Percentiles rank a stretch among this genome's conserved stretches.
Evolutionary conservation across 2,888 invertebrate genomes (phyloP).

Genomic region (Formica aserva): DNA sequence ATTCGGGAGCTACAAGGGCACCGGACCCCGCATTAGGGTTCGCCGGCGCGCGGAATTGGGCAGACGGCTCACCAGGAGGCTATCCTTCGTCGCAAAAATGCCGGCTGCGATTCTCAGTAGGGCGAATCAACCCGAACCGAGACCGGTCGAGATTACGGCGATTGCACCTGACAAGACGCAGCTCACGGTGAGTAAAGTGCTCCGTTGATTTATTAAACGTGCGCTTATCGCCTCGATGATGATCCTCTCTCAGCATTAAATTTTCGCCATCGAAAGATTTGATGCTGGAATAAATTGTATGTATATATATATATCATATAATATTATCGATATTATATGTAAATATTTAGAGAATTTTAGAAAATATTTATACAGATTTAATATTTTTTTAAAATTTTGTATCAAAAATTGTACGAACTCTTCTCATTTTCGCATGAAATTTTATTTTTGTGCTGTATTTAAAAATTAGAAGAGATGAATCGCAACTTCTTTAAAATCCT

Average conservation of each 20-base stretch:
- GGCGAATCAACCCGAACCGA: slow-evolving; percentile 83
- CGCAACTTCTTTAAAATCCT: not conserved
- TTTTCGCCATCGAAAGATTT: not conserved
- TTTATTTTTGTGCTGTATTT: not conserved
- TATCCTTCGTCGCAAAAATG: slow-evolving; percentile 88
- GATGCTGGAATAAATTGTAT: not conserved
- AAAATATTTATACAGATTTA: not conserved
- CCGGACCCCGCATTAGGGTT: slow-evolving; percentile 80
- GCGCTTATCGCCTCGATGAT: not conserved
- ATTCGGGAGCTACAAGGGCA: slow-evolving; percentile 81
- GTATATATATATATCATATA: not conserved
- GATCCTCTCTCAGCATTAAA: not conserved
- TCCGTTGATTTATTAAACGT: slow-evolving; percentile 5
- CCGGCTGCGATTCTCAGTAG: slow-evolving; percentile 88
- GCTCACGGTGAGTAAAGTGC: slow-evolving; percentile 87
- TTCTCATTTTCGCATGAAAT: not conserved
- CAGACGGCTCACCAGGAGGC: slow-evolving; percentile 88
- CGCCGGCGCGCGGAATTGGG: slow-evolving; percentile 87
- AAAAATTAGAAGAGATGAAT: not conserved
- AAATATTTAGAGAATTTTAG: not conserved
- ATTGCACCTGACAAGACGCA: slow-evolving; percentile 90
- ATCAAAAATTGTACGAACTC: not conserved
- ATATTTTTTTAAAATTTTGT: not conserved
- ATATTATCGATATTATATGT: not conserved
- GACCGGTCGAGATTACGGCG: slow-evolving; percentile 88